Base-by-base conservation (phyloP, 1,140 invertebrate genomes). In the Harlomillsia oculata region DNA sequence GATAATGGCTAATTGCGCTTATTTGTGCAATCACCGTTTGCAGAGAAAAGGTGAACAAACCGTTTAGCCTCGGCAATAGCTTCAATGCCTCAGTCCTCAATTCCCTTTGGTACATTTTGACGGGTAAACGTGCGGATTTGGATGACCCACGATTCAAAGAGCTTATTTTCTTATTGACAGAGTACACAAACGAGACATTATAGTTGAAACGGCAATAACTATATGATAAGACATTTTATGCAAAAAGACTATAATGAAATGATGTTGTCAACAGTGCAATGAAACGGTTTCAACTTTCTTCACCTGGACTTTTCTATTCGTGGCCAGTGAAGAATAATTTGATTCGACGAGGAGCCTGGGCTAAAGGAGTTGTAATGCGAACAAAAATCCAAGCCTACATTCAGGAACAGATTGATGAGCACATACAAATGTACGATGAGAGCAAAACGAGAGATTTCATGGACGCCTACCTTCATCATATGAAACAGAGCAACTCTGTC, bases 401-500 rank as follows among this genome's bases (percentile, higher is more conserved):
- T 25, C 25, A 32, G 0, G 18, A 32, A 3, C 18, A 88, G 69
- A 72, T 91, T 6, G 72, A 82, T 34, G 79, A 78, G 56, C 88
- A 92, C 67, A 82, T 85, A 56, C 71, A 76, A 37, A 79, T 76
- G 0, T 84, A 84, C 56, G 72, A 77, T 52, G 67, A 73, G 59
- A 63, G 77, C 21, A 76, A 79, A 32, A 80, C 82, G 2, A 76
- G 83, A 50, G 87, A 92, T 71, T 80, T 92, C 18, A 89, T 92
- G 77, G 88, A 92, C 65, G 79, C 80, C 8, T 91, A 89, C 67
- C 72, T 92, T 23, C 76, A 58, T 11, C 48, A 58, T 37, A 58
- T 58, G 2, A 46, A 58, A 8, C 16, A 26, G 39, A 58, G 48
- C 28, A 36, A 48, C n/a, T 26, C 18, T 1, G 43, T 23, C 8